Evolutionary conservation across 2,113 vertebrate genomes (phyloP).

Genomic region (Triplophysa rosa): DNA sequence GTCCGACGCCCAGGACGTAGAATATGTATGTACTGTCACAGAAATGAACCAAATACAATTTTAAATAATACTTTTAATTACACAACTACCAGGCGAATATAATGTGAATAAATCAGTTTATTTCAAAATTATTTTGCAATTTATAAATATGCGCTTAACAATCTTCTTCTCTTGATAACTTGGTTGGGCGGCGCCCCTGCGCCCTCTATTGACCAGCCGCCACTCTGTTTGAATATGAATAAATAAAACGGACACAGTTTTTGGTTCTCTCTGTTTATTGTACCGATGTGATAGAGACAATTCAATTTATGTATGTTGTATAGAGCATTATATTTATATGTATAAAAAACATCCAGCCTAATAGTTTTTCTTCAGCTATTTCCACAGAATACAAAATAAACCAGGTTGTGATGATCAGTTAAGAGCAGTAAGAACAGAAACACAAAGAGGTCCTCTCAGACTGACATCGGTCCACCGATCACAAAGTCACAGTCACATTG

Average conservation of each 20-base stretch:
- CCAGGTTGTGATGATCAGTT: constrained; percentile 65
- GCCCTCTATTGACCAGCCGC: too few relatives aligned
- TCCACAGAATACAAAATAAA: constrained; percentile 73
- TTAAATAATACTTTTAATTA: too few relatives aligned
- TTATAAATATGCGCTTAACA: too few relatives aligned
- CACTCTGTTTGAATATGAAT: not conserved
- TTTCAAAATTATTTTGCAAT: too few relatives aligned
- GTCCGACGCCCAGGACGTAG: too few relatives aligned
- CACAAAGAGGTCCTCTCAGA: constrained; percentile 71
- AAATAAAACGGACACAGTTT: constrained; percentile 1
- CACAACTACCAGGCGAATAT: too few relatives aligned
- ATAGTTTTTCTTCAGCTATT: constrained; percentile 59
- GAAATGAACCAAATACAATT: too few relatives aligned
- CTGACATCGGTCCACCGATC: constrained; percentile 56
- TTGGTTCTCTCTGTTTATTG: constrained; percentile 60
- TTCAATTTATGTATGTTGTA: constrained; percentile 69
- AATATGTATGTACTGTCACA: too few relatives aligned
- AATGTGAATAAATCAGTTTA: too few relatives aligned
- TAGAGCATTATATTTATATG: constrained; percentile 73
- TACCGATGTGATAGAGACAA: constrained; percentile 72
- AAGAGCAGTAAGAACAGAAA: constrained; percentile 67
- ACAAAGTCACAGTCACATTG: constrained; percentile 38
- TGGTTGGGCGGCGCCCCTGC: too few relatives aligned
- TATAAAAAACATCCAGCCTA: constrained; percentile 66
- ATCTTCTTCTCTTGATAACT: too few relatives aligned